Base-by-base conservation (phyloP, 2,888 invertebrate species). In the Xestia sexstrigata region DNA sequence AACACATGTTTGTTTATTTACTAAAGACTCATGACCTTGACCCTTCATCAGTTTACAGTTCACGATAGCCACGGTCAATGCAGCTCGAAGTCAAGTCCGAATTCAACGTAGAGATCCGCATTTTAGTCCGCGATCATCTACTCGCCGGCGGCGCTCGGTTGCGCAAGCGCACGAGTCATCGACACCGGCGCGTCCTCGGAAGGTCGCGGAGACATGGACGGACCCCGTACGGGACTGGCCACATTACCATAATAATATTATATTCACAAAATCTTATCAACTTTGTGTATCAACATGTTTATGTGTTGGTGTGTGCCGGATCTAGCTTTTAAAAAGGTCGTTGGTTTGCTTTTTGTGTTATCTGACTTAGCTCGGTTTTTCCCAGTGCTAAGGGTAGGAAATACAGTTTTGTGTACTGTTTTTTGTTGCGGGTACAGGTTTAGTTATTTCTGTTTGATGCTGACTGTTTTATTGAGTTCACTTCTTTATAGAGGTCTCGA, bases 171-270 rank as follows among this genome's bases (percentile, higher is more conserved):
- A 84, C 89, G 90, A 92, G 94, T 93, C 93, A 93, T 93, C 93
- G 93, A 93, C 93, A 91, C 93, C 89, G 91, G 85, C 84, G 91
- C 92, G 93, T 93, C 93, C 93, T 93, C 93, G 92, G 92, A 93
- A 93, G 93, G 93, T 93, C 93, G 92, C 88, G 84, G 86, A 85
- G 93, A 93, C 93, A 92, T 87, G 83, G 86, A 86, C 89, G 90
- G 84, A 87, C 86, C 86, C 90, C 89, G 88, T 90, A 91, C 87
- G 88, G 88, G 87, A 90, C 88, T 86, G 86, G 69, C 78, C 81
- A 80, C 81, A 87, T 89, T 91, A 90, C 87, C 84, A 84, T 84
- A 84, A 84, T 87, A 88, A 89, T 87, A 87, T 65, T n/a, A 65
- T 85, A 83, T 84, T 86, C 79, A 71, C 79, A 69, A 82, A 83